A percentile compares a stretch with the other conserved stretches of the same genome.
These are phyloP conservation scores for Cotesia glomerata DNA, from an alignment of 1,140 invertebrate species.

Conservation along the genomic window DNA sequence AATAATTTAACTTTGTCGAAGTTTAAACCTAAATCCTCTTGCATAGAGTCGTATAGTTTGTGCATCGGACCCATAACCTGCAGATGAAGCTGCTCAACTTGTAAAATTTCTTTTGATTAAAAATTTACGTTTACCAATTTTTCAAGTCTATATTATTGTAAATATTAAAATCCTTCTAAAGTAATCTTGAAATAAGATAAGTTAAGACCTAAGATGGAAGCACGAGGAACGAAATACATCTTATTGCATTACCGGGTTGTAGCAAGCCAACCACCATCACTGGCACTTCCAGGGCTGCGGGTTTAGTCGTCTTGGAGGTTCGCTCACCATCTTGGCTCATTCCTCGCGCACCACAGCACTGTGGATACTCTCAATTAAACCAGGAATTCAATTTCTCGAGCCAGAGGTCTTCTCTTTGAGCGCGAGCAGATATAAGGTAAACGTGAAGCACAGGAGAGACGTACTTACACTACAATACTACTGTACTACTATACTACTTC, in stretches of 20 bases:
- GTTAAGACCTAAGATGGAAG: not conserved
- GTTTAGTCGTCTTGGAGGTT: not conserved
- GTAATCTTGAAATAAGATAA: not conserved
- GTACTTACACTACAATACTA: no score
- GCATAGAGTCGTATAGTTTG: no score
- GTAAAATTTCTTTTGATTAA: no score
- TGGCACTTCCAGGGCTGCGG: no score
- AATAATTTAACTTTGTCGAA: no score
- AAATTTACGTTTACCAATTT: no score
- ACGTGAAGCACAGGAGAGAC: not conserved
- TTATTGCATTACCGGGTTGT: no score
- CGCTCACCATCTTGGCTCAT: conserved; percentile 8
- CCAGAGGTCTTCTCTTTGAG: conserved; percentile 8
- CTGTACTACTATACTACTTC: not conserved
- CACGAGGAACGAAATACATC: not conserved
- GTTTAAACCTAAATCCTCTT: no score
- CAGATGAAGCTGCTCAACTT: no score
- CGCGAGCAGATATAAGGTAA: not conserved
- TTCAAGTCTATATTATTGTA: no score
- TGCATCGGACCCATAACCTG: no score
- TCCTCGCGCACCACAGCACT: conserved; percentile 14
- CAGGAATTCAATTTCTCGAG: conserved; percentile 46
- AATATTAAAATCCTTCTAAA: not conserved
- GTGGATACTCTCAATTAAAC: conserved; percentile 45
- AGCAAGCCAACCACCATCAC: not conserved